Evolutionary conservation across 1,140 invertebrate species (phyloP).

Genomic region (Mycetomoellerius zeteki): DNA sequence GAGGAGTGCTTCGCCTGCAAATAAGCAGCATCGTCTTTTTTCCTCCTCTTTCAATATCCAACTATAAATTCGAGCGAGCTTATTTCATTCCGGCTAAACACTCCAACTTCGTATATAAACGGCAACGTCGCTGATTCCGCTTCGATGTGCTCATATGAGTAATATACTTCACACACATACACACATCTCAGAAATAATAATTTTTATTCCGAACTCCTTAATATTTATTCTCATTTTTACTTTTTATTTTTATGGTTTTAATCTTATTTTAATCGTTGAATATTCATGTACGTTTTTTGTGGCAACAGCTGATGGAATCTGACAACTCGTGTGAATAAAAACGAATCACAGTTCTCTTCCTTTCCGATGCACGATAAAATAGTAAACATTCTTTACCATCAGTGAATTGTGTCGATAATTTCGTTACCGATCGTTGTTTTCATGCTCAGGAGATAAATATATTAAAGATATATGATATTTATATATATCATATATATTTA

Average conservation of each 20-base stretch:
- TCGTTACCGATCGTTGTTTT: slow-evolving; percentile 62
- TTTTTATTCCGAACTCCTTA: not conserved
- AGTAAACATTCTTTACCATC: slow-evolving; percentile 33
- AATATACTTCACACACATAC: not conserved
- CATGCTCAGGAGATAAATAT: slow-evolving; percentile 1
- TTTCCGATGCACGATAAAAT: slow-evolving; percentile 39
- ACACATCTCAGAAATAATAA: slow-evolving; percentile 6
- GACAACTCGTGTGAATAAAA: not conserved
- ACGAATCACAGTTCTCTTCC: slow-evolving; percentile 12
- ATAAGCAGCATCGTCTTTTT: slow-evolving; percentile 23
- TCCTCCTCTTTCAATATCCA: not conserved
- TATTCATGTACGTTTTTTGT: not conserved
- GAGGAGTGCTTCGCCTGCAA: slow-evolving; percentile 57
- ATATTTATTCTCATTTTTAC: not conserved
- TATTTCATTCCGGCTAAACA: not conserved
- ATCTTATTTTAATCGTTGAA: not conserved
- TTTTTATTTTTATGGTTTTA: not conserved
- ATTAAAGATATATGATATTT: not conserved
- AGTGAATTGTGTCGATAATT: not conserved
- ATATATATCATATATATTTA: not conserved
- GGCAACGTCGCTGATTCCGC: not conserved
- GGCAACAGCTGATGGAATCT: slow-evolving; percentile 4
- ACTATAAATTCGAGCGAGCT: slow-evolving; percentile 1
- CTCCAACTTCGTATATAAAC: not conserved
- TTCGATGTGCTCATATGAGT: not conserved